A percentile compares a stretch with the other conserved stretches of the same genome.
Evolutionary conservation across 2,797 vertebrate species (phyloP).

Genomic region (Mus minutoides): DNA sequence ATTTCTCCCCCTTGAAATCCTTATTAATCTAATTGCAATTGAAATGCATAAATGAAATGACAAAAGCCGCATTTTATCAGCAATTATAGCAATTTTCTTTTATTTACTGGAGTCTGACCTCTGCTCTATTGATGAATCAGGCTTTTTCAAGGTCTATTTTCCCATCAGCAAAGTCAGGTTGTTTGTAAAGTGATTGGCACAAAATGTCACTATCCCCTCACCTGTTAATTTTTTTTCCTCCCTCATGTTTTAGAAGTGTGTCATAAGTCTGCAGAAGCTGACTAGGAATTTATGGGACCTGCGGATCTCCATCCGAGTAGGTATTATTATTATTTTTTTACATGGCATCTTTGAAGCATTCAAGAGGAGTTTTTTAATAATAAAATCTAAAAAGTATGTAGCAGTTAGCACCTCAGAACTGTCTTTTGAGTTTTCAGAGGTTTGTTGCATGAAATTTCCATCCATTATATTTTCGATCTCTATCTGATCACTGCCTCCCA

Average conservation of each 20-base stretch:
- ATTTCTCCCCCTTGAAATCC: slow-evolving; percentile 79
- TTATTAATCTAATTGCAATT: slow-evolving; percentile 84
- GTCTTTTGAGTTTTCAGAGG: slow-evolving; percentile 51
- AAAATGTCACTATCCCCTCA: slow-evolving; percentile 39
- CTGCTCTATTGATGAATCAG: slow-evolving; percentile 78
- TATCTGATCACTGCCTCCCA: slow-evolving; percentile 49
- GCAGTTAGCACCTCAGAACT: slow-evolving; percentile 6
- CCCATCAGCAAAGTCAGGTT: slow-evolving; percentile 79
- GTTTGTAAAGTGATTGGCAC: slow-evolving; percentile 77
- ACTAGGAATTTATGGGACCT: slow-evolving; percentile 56
- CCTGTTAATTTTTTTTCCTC: not conserved
- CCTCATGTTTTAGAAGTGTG: slow-evolving; percentile 58
- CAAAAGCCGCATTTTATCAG: slow-evolving; percentile 83
- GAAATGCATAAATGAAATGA: slow-evolving; percentile 83
- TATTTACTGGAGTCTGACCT: slow-evolving; percentile 83
- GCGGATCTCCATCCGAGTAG: slow-evolving; percentile 14
- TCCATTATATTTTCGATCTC: slow-evolving; percentile 57
- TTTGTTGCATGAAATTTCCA: slow-evolving; percentile 54
- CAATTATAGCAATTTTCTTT: slow-evolving; percentile 84
- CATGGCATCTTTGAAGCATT: slow-evolving; percentile 46
- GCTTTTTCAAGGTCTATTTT: slow-evolving; percentile 81
- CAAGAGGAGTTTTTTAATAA: slow-evolving; percentile 9
- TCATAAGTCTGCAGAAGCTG: slow-evolving; percentile 62
- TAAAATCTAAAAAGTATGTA: slow-evolving; percentile 63
- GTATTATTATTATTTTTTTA: slow-evolving; percentile 44